Percentiles rank a stretch among this genome's conserved stretches.
Conservation (phyloP, 1,140 invertebrate species). For the Penaeus chinensis region DNA sequence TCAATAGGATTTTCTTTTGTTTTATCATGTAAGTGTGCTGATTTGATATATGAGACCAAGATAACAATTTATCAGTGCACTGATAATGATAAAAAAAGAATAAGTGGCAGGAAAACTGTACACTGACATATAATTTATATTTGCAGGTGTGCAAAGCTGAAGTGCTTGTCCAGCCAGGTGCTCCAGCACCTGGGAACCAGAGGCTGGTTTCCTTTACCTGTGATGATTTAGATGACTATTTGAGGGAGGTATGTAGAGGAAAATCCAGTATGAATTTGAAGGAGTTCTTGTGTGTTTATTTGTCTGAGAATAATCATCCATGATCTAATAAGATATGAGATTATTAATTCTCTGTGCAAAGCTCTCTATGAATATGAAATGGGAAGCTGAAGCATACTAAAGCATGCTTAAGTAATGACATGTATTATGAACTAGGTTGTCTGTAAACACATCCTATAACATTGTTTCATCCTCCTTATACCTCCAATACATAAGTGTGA, state of each 20-base stretch:
- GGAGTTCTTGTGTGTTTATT: too few relatives aligned
- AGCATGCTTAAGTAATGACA: too few relatives aligned
- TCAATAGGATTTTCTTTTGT: neutral
- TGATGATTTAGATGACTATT: slow-evolving; percentile 59
- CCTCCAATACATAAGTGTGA: neutral
- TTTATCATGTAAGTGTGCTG: neutral
- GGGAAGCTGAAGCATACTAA: too few relatives aligned
- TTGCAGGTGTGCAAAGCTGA: slow-evolving; percentile 56
- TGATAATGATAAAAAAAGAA: neutral
- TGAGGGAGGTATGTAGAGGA: slow-evolving; percentile 32
- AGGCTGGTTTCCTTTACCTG: slow-evolving; percentile 48
- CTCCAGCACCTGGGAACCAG: slow-evolving; percentile 13
- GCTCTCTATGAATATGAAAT: too few relatives aligned
- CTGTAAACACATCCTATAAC: too few relatives aligned
- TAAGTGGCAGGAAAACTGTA: too few relatives aligned
- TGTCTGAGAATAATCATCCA: too few relatives aligned
- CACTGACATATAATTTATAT: too few relatives aligned
- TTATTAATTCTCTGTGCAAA: too few relatives aligned
- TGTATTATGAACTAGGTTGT: too few relatives aligned
- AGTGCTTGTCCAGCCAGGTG: slow-evolving; percentile 36
- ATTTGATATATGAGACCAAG: neutral
- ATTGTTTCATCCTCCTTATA: too few relatives aligned
- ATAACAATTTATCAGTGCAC: neutral
- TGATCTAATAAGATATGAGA: too few relatives aligned
- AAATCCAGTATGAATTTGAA: neutral